Evolutionary conservation across 1,140 invertebrate species (phyloP).

Genomic region (Zaprionus ghesquierei): DNA sequence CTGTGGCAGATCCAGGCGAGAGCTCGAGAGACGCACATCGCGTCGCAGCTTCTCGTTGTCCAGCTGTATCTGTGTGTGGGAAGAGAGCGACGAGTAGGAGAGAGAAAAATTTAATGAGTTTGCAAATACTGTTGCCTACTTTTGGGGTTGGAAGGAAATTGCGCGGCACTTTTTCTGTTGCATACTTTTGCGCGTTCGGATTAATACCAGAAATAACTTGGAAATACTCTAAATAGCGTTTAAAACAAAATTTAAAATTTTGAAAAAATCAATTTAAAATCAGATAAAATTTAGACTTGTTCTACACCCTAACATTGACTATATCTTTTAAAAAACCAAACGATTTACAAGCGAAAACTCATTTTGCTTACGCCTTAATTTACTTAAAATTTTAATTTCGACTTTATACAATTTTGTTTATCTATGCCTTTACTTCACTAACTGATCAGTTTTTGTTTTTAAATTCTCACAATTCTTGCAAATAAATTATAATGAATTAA

Average conservation of each 20-base stretch:
- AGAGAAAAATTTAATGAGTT: not conserved
- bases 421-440: too few relatives aligned
- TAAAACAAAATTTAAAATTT: too few relatives aligned
- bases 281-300: too few relatives aligned
- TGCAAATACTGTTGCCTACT: constrained; percentile 37
- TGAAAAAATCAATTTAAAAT: too few relatives aligned
- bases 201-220: too few relatives aligned
- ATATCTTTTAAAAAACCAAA: too few relatives aligned
- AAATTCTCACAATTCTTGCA: not conserved
- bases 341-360: too few relatives aligned
- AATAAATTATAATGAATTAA: not conserved
- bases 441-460: not conserved
- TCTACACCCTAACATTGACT: too few relatives aligned
- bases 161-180: not conserved
- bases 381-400: too few relatives aligned
- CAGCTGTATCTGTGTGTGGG: constrained; percentile 71
- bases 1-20: constrained; percentile 72
- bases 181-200: not conserved
- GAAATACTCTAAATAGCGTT: too few relatives aligned
- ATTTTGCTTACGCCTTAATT: too few relatives aligned
- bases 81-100: not conserved
- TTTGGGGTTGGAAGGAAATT: not conserved
- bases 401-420: too few relatives aligned
- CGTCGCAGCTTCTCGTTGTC: constrained; percentile 82
- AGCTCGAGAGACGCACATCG: constrained; percentile 68